Evolutionary conservation across 1,140 invertebrate genomes (phyloP), one percentile per base, ranked within the genome.

Genomic region (Achroia grisella): DNA sequence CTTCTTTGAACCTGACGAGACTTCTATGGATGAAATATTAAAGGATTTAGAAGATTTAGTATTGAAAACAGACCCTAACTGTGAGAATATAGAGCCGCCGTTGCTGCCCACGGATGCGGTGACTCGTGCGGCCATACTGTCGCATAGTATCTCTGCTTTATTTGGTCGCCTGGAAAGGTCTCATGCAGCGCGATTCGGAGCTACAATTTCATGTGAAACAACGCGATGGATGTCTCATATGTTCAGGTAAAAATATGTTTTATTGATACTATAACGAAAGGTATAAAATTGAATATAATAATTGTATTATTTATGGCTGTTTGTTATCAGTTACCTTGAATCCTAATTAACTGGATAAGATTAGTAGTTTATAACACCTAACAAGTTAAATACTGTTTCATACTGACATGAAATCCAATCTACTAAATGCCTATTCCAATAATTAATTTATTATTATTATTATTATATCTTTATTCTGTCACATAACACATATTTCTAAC

Each of bases 161-260:
- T 90, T 93, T 48, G 89, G 91, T 5, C 89, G 90, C 29, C 73
- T 96, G 36, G 91, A 93, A 36, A 86, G 90, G 34, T 78, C 84
- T 40, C 90, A 94, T 71, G 88, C 93, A 28, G 90, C 92, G 31
- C 89, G 90, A 61, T 76, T 95, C 27, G 90, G 91, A 13, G 89
- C 89, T 36, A 90, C 92, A 56, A 88, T 95, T 30, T 90, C 90
- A 0, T 90, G 90, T 10, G 94, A 95, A 62, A 92, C 92, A 0
- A 92, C 91, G 4, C 87, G 92, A 57, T 95, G 93, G 93, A 84
- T 95, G 28, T 90, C 91, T 44, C 90, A 94, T 62, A 89, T 95
- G 62, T 95, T 95, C 74, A 93, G 92, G 92, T 93, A 72, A 56
- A 39, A 13, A 28, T 23, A 3, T 2, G 2, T 28, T 34, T 42